Evolutionary conservation across 2,113 vertebrate species (phyloP).

Genomic region (Andinoacara biseriatus): DNA sequence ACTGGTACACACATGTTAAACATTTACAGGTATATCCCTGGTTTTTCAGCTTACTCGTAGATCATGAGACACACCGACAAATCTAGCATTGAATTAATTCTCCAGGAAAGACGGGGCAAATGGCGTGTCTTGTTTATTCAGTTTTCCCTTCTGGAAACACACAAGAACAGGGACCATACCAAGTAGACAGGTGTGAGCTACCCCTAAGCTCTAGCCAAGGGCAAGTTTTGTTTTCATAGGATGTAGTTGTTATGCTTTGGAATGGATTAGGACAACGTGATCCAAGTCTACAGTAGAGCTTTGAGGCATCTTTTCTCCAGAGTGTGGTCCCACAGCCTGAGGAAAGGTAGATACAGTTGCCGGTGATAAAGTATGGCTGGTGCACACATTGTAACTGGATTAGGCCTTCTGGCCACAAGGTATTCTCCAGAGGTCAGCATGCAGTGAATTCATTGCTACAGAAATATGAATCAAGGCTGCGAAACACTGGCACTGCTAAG

Average conservation of each 20-base stretch:
- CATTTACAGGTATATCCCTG: background rate
- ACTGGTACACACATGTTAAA: background rate
- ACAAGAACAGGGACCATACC: constrained; percentile 23
- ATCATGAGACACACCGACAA: constrained; percentile 12
- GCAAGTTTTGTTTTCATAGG: constrained; percentile 67
- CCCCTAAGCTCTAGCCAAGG: constrained; percentile 65
- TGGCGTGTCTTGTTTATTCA: constrained; percentile 24
- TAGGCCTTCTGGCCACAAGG: constrained; percentile 60
- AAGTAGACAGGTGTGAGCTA: constrained; percentile 61
- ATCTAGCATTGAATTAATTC: background rate
- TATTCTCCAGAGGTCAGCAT: constrained; percentile 61
- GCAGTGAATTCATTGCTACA: constrained; percentile 42
- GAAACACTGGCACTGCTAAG: constrained; percentile 17
- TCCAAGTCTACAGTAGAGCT: constrained; percentile 60
- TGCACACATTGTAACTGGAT: constrained; percentile 70
- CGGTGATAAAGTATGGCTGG: constrained; percentile 60
- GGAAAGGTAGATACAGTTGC: constrained; percentile 67
- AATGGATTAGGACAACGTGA: constrained; percentile 70
- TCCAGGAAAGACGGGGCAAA: constrained; percentile 12
- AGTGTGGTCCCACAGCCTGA: constrained; percentile 68
- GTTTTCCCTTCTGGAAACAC: constrained; percentile 28
- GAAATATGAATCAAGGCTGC: constrained; percentile 44
- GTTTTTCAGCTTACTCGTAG: background rate
- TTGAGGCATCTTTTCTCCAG: constrained; percentile 64
- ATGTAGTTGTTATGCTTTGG: constrained; percentile 63